Percentiles rank a stretch among this genome's conserved stretches.
Evolutionary conservation across 2,113 vertebrate genomes (phyloP).

Genomic region (Labeo catla): DNA sequence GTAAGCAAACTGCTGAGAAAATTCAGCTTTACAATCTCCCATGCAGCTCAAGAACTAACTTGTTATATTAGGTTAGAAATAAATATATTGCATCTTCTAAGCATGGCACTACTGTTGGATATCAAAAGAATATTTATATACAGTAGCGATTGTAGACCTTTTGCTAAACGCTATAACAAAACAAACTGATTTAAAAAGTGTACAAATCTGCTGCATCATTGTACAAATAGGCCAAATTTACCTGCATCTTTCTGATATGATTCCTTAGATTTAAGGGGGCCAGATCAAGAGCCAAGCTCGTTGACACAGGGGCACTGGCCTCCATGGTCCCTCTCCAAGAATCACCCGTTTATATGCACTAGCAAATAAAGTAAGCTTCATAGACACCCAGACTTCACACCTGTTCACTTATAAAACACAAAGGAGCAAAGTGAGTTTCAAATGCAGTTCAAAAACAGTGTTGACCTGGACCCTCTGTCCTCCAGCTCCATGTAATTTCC

Average conservation of each 20-base stretch:
- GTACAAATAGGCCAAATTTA: no score
- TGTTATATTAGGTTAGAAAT: background rate
- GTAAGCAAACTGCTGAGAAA: constrained; percentile 8
- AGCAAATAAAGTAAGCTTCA: background rate
- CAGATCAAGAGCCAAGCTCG: no score
- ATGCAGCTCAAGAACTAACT: background rate
- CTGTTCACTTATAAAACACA: background rate
- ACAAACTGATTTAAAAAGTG: no score
- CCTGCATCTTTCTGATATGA: no score
- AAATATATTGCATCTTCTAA: background rate
- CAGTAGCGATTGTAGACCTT: background rate
- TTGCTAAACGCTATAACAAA: no score
- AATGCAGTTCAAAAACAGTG: constrained; percentile 47
- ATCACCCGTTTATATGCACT: no score
- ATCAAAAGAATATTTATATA: background rate
- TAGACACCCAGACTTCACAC: background rate
- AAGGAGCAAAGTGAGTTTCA: background rate
- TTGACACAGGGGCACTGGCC: no score
- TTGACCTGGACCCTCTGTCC: constrained; percentile 48
- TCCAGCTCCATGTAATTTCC: constrained; percentile 71
- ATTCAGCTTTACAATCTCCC: background rate
- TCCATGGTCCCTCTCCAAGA: no score
- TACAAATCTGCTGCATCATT: no score
- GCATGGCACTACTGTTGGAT: background rate
- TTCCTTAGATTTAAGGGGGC: no score